phyloP scores from a whole-genome alignment of 2,797 vertebrate species.

The Adrianichthys oophorus region DNA sequence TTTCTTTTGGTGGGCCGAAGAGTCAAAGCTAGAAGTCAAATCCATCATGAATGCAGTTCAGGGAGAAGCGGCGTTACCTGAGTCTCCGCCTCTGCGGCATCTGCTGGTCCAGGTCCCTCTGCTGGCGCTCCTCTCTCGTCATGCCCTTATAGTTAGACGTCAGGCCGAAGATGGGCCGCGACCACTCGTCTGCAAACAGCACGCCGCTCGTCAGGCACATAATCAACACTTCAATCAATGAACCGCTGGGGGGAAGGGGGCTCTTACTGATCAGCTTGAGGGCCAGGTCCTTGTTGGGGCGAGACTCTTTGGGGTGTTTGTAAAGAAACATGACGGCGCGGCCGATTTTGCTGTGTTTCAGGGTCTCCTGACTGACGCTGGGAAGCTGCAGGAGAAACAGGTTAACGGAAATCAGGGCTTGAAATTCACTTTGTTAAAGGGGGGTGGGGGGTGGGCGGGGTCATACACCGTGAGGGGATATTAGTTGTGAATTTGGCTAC shows the following conservation, averaged over 20 bases:
- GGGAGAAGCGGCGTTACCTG: constrained; percentile 72
- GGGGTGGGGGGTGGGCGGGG: too few species aligned
- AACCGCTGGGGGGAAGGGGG: too few species aligned
- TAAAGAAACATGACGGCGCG: constrained; percentile 98
- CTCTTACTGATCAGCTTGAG: constrained; percentile 94
- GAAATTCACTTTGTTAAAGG: too few species aligned
- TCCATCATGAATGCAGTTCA: neutral
- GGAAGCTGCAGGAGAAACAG: constrained; percentile 80
- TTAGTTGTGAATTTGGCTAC: too few species aligned
- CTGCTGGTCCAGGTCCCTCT: constrained; percentile 97
- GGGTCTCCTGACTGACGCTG: constrained; percentile 95
- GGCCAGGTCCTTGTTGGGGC: constrained; percentile 94
- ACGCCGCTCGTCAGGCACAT: neutral
- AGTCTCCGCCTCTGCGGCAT: constrained; percentile 88
- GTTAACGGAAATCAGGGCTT: too few species aligned
- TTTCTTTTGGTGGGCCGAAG: too few species aligned
- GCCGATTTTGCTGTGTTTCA: constrained; percentile 97
- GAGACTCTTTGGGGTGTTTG: constrained; percentile 96
- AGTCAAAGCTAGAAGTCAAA: too few species aligned
- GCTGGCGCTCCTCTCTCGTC: constrained; percentile 96
- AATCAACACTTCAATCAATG: neutral
- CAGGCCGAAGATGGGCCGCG: constrained; percentile 94
- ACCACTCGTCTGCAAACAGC: constrained; percentile 89
- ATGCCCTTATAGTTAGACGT: constrained; percentile 98
- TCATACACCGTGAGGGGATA: neutral